phyloP scores from a whole-genome alignment of 2,888 invertebrate genomes.

The Nipponacmea schrenckii region DNA sequence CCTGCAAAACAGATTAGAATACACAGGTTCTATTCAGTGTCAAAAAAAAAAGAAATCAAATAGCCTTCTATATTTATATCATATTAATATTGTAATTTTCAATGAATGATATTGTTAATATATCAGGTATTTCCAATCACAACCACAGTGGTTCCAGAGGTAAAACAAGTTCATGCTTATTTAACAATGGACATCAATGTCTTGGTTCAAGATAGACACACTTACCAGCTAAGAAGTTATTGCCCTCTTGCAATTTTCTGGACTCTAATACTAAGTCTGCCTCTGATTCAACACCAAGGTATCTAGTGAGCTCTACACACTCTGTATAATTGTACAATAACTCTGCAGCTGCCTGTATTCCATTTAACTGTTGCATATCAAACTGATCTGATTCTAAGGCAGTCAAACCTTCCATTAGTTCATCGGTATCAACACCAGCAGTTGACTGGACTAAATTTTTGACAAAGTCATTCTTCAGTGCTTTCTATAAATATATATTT shows the following conservation, averaged over 20 bases:
- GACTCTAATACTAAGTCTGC: constrained; percentile 55
- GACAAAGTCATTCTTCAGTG: constrained; percentile 43
- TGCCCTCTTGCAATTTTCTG: constrained; percentile 43
- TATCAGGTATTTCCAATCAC: too few species aligned
- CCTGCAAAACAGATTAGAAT: constrained; percentile 28
- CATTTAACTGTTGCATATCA: constrained; percentile 34
- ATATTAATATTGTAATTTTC: too few species aligned
- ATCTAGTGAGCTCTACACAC: constrained; percentile 55
- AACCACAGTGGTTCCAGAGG: too few species aligned
- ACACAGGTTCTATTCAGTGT: too few species aligned
- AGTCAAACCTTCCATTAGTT: constrained; percentile 41
- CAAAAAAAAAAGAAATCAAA: too few species aligned
- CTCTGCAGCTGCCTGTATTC: constrained; percentile 39
- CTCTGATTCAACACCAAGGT: constrained; percentile 55
- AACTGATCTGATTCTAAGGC: constrained; percentile 37
- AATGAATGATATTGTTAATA: too few species aligned
- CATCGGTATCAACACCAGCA: constrained; percentile 33
- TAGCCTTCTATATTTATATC: too few species aligned
- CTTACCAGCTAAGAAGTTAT: constrained; percentile 63
- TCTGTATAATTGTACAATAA: constrained; percentile 48
- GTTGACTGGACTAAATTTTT: constrained; percentile 39
- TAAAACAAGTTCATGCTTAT: too few species aligned
- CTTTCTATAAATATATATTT: constrained; percentile 33
- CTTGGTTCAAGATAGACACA: not conserved
- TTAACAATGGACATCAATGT: too few species aligned